phyloP scores from a whole-genome alignment of 2,113 vertebrate genomes.

The Zingel zingel region DNA sequence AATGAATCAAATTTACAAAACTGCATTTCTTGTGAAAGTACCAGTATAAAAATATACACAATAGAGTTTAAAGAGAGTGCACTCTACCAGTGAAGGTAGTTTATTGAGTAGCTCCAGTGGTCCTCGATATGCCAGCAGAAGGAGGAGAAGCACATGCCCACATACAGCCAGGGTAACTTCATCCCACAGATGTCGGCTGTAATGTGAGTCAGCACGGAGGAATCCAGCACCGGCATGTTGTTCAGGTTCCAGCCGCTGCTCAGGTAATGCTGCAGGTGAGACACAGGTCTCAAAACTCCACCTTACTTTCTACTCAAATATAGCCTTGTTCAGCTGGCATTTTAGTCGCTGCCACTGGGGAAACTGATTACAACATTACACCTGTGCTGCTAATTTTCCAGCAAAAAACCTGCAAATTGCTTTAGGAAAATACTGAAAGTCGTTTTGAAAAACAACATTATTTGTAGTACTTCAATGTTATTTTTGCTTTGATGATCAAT shows the following conservation, averaged over 20 bases:
- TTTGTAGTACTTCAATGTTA: neutral
- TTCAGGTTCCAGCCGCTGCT: conserved; percentile 98
- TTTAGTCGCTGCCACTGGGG: neutral
- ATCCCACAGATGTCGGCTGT: conserved; percentile 99
- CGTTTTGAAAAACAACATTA: neutral
- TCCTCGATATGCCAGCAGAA: conserved; percentile 99
- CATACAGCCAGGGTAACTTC: conserved; percentile 98
- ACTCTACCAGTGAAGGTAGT: conserved; percentile 95
- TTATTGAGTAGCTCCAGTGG: conserved; percentile 99
- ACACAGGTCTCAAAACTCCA: conserved; percentile 39
- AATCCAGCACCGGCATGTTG: conserved; percentile 98
- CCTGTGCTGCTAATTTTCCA: no score
- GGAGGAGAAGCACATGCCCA: conserved; percentile 99
- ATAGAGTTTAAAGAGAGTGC: neutral
- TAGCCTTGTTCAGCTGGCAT: neutral
- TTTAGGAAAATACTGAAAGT: neutral
- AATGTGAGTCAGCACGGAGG: conserved; percentile 95
- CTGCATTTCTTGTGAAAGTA: neutral
- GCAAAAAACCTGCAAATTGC: neutral
- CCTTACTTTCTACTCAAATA: conserved; percentile 15
- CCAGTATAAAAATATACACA: neutral
- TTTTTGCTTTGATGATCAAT: neutral
- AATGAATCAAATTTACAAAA: neutral
- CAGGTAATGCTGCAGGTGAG: conserved; percentile 90
- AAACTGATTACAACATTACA: neutral